phyloP scores from a whole-genome alignment of 1,140 invertebrate species.

The Dinothrombium tinctorium region DNA sequence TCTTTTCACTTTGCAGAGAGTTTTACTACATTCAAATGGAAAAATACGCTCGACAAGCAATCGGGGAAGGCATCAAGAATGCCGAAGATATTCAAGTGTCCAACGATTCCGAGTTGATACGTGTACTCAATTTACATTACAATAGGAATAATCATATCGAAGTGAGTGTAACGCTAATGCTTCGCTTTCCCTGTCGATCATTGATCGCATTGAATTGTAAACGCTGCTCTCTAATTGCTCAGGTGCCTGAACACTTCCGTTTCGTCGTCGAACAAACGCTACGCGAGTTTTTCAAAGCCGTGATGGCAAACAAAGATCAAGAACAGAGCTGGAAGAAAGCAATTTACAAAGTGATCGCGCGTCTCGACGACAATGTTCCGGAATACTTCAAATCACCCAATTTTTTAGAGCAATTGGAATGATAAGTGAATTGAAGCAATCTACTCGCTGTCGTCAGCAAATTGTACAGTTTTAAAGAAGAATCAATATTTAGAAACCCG shows the following conservation, averaged over 20 bases:
- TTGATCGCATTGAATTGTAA: not conserved
- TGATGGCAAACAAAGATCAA: slow-evolving; percentile 75
- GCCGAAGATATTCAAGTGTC: slow-evolving; percentile 77
- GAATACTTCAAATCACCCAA: slow-evolving; percentile 99
- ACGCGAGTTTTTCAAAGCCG: slow-evolving; percentile 92
- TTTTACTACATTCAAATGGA: slow-evolving; percentile 99
- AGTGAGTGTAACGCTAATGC: slow-evolving; percentile 36
- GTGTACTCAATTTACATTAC: slow-evolving; percentile 95
- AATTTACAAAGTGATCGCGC: slow-evolving; percentile 98
- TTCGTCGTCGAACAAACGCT: slow-evolving; percentile 89
- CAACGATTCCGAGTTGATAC: slow-evolving; percentile 84
- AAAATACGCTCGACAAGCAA: slow-evolving; percentile 91
- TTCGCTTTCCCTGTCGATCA: too few species aligned
- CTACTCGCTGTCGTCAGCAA: too few species aligned
- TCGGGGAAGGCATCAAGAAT: slow-evolving; percentile 82
- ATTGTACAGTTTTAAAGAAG: too few species aligned
- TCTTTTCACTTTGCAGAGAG: slow-evolving; percentile 47
- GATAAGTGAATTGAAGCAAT: too few species aligned
- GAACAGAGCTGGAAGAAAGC: slow-evolving; percentile 99
- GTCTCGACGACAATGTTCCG: slow-evolving; percentile 90
- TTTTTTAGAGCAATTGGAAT: slow-evolving; percentile 95
- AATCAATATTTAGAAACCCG: too few species aligned
- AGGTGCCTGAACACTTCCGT: slow-evolving; percentile 93
- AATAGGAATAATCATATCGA: slow-evolving; percentile 99
- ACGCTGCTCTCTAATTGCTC: slow-evolving; percentile 12